Percentiles rank a stretch among this genome's conserved stretches.
Evolutionary conservation across 2,113 vertebrate genomes (phyloP).

Genomic region (Trogon melanurus): DNA sequence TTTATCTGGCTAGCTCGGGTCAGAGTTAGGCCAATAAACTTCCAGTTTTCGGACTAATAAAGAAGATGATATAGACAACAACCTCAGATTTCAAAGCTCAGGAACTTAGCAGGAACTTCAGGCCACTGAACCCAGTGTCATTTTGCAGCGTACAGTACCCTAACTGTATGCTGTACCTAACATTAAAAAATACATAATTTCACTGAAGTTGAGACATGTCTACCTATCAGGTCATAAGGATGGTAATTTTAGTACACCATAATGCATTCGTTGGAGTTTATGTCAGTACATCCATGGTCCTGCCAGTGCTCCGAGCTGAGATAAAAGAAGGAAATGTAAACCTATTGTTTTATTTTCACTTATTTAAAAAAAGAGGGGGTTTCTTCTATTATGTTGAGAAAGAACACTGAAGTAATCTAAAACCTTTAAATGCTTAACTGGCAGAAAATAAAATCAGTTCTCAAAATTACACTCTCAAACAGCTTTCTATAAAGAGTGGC

Average conservation of each 20-base stretch:
- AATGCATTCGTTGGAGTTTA: not conserved
- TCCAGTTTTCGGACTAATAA: not conserved
- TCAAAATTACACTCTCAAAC: not conserved
- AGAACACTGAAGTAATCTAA: not conserved
- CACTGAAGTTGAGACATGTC: not conserved
- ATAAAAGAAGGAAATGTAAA: not conserved
- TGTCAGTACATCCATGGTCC: not conserved
- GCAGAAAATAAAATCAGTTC: not conserved
- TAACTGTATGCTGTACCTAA: fast-evolving
- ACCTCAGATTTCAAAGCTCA: not conserved
- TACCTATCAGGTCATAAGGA: not conserved
- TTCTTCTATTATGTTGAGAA: not conserved
- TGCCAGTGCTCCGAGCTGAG: not conserved
- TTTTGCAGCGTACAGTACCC: not conserved
- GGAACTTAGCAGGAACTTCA: not conserved
- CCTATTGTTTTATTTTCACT: not conserved
- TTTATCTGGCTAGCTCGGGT: not conserved
- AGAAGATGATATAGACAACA: not conserved
- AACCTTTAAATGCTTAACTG: not conserved
- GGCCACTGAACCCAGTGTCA: not conserved
- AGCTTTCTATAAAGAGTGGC: not conserved
- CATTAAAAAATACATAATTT: not conserved
- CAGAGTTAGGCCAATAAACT: not conserved
- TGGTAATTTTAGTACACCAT: not conserved
- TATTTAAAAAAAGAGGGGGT: fast-evolving